Evolutionary conservation across 1,140 invertebrate genomes (phyloP), one percentile per base, ranked within the genome.

Genomic region (Drosophila kanapiae): DNA sequence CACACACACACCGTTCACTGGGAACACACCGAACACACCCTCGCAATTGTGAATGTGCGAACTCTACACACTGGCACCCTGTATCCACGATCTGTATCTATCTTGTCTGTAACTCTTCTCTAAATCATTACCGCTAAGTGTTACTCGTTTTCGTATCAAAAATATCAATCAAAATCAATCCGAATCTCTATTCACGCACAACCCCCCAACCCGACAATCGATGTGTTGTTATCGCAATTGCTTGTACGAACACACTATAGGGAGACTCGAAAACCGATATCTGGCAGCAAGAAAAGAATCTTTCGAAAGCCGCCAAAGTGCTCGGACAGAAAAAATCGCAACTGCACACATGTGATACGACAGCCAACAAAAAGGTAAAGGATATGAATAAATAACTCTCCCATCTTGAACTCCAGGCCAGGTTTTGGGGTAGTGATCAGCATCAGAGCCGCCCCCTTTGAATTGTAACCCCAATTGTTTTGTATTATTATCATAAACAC

Each of bases 201-300:
- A 78, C 70, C 45, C 70, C 45, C 53, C 65, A 56, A 79, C 69
- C 53, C 67, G 79, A 79, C 69, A 37, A 54, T 37, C 51, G 33
- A 72, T 54, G 60, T 64, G 77, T 62, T 74, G 77, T 47, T 63
- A 23, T 75, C 62, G 69, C 80, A 68, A 65, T 72, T 85, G 76
- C 78, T 75, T 75, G 78, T 81, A 84, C 58, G 49, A 48, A 75
- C 37, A 85, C 70, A 82, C 68, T 93, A 38, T 56, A 93, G 92
- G 92, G 92, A 56, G 92, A 93, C 86, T 77, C 82, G 70, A 93
- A 92, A 85, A 92, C 92, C 79, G 92, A 93, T 92, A 93, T 93
- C 78, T 93, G 92, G 92, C 92, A 93, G 91, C 92, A 93, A 92
- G 92, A 93, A 93, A 93, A 93, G 82, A 93, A 93, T 92, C 92